Percentiles rank a stretch among this genome's conserved stretches.
phyloP scores from a whole-genome alignment of 2,113 vertebrate species.

The Aleadryas rufinucha region DNA sequence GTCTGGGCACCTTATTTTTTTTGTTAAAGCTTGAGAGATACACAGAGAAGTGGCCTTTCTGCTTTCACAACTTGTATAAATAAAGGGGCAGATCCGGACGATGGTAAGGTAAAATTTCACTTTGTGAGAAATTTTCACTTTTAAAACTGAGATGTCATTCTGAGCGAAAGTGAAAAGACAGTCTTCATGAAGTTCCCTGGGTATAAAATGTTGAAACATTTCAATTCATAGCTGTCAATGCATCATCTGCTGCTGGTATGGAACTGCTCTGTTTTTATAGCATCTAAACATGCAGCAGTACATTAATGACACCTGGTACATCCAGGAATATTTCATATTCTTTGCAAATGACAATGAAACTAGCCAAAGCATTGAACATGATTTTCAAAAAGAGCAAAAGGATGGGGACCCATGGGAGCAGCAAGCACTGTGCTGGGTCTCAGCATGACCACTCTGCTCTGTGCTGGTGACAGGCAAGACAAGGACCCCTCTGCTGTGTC shows the following conservation, averaged over 20 bases:
- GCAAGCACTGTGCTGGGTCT: neutral
- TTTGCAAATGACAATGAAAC: neutral
- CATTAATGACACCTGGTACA: neutral
- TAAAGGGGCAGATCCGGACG: neutral
- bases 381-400: neutral
- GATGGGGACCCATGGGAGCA: neutral
- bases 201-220: neutral
- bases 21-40: slow-evolving; percentile 23
- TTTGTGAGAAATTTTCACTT: neutral
- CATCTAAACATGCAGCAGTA: neutral
- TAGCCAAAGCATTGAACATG: neutral
- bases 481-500: neutral
- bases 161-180: neutral
- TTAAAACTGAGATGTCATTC: neutral
- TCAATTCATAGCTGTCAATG: neutral
- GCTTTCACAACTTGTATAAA: slow-evolving; percentile 32
- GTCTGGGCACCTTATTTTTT: slow-evolving; percentile 28
- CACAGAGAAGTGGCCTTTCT: slow-evolving; percentile 1
- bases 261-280: neutral
- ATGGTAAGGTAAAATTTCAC: neutral
- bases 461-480: neutral
- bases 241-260: neutral
- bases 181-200: neutral
- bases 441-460: fast-evolving
- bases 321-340: neutral